phyloP scores from a whole-genome alignment of 2,113 vertebrate genomes.

The Castor canadensis region DNA sequence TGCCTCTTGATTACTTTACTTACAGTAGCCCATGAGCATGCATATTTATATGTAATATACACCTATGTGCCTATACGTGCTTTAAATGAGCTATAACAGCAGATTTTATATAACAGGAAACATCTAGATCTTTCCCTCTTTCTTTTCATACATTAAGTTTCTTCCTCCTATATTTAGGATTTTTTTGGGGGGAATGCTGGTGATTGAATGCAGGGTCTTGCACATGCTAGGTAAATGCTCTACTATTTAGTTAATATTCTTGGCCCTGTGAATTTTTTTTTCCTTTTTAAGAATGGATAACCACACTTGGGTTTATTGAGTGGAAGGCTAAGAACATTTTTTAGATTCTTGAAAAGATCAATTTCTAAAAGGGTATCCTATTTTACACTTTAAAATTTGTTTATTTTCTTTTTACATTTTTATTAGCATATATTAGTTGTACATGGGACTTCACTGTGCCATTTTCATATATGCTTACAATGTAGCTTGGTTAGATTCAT shows the following conservation, averaged over 20 bases:
- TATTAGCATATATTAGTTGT: too few species aligned
- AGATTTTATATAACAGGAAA: not conserved
- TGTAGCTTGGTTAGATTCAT: too few species aligned
- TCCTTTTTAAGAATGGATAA: not conserved
- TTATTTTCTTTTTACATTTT: too few species aligned
- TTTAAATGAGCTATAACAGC: not conserved
- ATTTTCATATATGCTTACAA: too few species aligned
- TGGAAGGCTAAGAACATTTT: not conserved
- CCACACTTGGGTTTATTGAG: not conserved
- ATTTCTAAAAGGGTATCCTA: not conserved
- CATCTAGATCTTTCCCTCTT: not conserved
- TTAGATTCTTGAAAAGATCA: not conserved
- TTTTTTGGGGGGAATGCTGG: too few species aligned
- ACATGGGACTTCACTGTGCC: too few species aligned
- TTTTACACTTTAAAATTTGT: conserved; percentile 12
- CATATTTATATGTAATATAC: too few species aligned
- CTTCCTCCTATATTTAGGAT: too few species aligned
- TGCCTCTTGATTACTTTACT: not conserved
- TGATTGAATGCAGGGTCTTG: too few species aligned
- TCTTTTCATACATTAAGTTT: not conserved
- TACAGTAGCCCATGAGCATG: not conserved
- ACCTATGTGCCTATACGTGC: not conserved
- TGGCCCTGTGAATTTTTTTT: too few species aligned
- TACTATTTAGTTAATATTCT: too few species aligned
- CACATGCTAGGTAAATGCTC: too few species aligned